Evolutionary conservation across 2,888 invertebrate species (phyloP).

Genomic region (Caenorhabditis sulstoni): DNA sequence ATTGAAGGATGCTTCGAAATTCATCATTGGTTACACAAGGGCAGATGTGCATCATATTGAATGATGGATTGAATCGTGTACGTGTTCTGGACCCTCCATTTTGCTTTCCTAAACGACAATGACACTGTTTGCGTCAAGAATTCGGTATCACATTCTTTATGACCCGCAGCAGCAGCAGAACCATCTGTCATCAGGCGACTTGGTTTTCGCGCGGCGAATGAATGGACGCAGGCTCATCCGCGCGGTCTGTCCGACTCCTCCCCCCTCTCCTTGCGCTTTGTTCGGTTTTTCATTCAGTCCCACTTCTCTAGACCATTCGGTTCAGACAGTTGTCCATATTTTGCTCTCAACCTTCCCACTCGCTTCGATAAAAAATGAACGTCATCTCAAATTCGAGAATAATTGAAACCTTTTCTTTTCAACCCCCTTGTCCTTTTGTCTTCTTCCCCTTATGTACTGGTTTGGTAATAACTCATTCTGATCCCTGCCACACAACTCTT

Average conservation of each 20-base stretch:
- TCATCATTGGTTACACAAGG: slow-evolving; percentile 39
- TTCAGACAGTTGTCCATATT: background rate
- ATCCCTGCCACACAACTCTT: too few species aligned
- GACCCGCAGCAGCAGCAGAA: slow-evolving; percentile 26
- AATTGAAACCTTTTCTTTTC: too few species aligned
- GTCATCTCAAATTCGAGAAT: too few species aligned
- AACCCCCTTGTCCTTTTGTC: too few species aligned
- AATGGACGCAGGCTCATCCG: too few species aligned
- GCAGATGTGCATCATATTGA: slow-evolving; percentile 63
- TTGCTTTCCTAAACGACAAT: slow-evolving; percentile 54
- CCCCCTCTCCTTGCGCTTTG: background rate
- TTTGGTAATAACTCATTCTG: too few species aligned
- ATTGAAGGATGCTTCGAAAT: slow-evolving; percentile 45
- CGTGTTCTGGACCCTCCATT: slow-evolving; percentile 22
- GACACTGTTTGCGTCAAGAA: slow-evolving; percentile 60
- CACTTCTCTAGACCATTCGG: background rate
- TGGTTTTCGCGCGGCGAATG: slow-evolving; percentile 37
- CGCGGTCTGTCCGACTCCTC: slow-evolving; percentile 1
- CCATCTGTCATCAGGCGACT: slow-evolving; percentile 61
- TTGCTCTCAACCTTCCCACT: background rate
- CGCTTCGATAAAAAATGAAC: too few species aligned
- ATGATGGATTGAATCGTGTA: slow-evolving; percentile 57
- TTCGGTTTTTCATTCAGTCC: background rate
- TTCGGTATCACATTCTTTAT: slow-evolving; percentile 63
- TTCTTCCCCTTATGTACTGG: too few species aligned